A percentile compares a stretch with the other conserved stretches of the same genome.
phyloP scores from a whole-genome alignment of 2,797 vertebrate genomes.

The Poeciliopsis turneri region DNA sequence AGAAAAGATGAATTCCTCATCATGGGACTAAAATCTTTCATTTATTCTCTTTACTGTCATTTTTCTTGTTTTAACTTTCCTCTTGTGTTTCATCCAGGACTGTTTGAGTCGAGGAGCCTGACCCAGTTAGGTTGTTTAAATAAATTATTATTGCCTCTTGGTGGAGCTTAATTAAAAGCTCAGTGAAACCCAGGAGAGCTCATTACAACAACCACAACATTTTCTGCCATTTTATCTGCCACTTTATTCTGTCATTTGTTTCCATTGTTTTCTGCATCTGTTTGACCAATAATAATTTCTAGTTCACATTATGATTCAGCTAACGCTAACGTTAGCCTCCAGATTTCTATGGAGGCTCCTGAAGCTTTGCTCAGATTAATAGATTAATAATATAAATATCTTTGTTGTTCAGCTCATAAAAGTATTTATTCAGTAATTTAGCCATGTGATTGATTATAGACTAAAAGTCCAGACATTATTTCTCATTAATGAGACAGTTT shows the following conservation, averaged over 20 bases:
- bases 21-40: not conserved
- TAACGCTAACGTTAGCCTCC: too few species aligned
- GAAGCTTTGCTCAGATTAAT: too few species aligned
- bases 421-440: too few species aligned
- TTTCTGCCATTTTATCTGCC: not conserved
- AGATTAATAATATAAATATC: too few species aligned
- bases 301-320: not conserved
- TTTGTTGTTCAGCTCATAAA: too few species aligned
- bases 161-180: slow-evolving; percentile 49
- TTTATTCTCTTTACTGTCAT: not conserved
- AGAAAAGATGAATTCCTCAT: not conserved
- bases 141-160: slow-evolving; percentile 56
- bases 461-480: not conserved
- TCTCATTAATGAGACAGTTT: not conserved
- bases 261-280: not conserved
- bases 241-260: slow-evolving; percentile 1
- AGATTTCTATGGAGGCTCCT: too few species aligned
- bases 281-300: not conserved
- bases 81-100: slow-evolving; percentile 26
- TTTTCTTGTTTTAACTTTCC: not conserved
- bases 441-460: too few species aligned
- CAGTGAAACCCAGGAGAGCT: slow-evolving; percentile 49
- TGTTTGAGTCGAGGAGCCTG: slow-evolving; percentile 43
- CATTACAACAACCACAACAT: slow-evolving; percentile 46
- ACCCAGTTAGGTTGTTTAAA: slow-evolving; percentile 56